Percentiles rank a stretch among this genome's conserved stretches.
phyloP scores from a whole-genome alignment of 2,797 vertebrate species.

The Megaceryle alcyon region DNA sequence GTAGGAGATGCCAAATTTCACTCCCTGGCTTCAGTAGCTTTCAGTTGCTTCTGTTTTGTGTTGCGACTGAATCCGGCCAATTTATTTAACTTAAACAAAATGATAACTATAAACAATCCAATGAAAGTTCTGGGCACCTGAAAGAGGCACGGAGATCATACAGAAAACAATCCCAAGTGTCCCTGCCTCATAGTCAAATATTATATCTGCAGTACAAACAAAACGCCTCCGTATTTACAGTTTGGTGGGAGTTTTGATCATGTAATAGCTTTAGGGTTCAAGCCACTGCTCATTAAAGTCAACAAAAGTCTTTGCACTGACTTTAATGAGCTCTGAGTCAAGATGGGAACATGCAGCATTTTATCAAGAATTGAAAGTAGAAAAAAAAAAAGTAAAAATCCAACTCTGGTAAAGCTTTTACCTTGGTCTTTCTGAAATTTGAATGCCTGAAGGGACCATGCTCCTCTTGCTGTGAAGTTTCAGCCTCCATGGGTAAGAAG shows the following conservation, averaged over 20 bases:
- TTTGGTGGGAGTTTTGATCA: constrained; percentile 4
- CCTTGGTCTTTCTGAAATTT: background rate
- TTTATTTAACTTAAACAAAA: background rate
- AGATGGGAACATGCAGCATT: background rate
- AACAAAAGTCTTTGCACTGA: background rate
- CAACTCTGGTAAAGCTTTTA: constrained; percentile 23
- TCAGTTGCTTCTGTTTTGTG: background rate
- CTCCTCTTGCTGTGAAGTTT: background rate
- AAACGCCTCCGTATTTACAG: constrained; percentile 11
- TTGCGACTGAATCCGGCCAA: background rate
- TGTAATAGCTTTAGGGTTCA: constrained; percentile 12
- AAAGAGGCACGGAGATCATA: background rate
- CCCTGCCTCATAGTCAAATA: background rate
- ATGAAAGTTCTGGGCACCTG: background rate
- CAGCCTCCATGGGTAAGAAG: background rate
- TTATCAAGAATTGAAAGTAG: background rate
- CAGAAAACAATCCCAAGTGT: constrained; percentile 4
- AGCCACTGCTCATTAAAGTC: constrained; percentile 32
- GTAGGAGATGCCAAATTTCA: background rate
- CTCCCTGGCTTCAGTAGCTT: constrained; percentile 1
- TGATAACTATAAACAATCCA: background rate
- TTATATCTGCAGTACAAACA: background rate
- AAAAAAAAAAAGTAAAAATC: background rate
- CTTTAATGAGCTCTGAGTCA: constrained; percentile 11
- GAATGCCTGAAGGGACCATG: background rate